Evolutionary conservation across 2,888 invertebrate species (phyloP).

Genomic region (Cynaeus angustus): DNA sequence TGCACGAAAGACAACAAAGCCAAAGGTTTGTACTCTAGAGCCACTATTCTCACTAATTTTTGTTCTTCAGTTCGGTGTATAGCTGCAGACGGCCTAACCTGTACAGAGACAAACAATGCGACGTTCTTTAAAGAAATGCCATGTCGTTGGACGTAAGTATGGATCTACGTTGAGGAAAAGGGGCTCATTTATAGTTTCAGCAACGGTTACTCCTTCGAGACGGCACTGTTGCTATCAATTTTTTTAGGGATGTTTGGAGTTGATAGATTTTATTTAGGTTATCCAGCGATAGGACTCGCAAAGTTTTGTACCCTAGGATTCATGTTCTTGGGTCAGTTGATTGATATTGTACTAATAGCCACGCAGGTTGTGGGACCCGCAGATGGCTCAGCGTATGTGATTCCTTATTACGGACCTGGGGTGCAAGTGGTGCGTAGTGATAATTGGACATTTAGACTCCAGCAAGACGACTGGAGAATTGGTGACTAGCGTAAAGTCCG

Average conservation of each 20-base stretch:
- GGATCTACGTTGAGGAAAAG: background rate
- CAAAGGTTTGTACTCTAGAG: conserved; percentile 74
- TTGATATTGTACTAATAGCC: conserved; percentile 97
- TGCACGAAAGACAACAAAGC: conserved; percentile 88
- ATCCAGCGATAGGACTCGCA: conserved; percentile 94
- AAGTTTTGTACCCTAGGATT: conserved; percentile 97
- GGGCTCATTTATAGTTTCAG: conserved; percentile 72
- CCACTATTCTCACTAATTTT: background rate
- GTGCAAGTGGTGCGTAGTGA: conserved; percentile 86
- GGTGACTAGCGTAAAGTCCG: background rate
- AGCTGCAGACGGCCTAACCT: conserved; percentile 88
- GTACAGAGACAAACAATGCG: conserved; percentile 85
- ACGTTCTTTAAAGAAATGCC: conserved; percentile 88
- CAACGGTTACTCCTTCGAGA: conserved; percentile 95
- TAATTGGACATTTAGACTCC: conserved; percentile 88
- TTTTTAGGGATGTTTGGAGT: conserved; percentile 99
- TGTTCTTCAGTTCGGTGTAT: conserved; percentile 81
- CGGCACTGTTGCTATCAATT: conserved; percentile 92
- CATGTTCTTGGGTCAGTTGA: conserved; percentile 94
- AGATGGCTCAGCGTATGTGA: conserved; percentile 95
- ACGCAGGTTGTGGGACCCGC: conserved; percentile 95
- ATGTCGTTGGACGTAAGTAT: conserved; percentile 96
- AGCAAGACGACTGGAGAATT: conserved; percentile 83
- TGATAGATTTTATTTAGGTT: conserved; percentile 98
- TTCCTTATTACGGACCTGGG: conserved; percentile 94